A percentile compares a stretch with the other conserved stretches of the same genome.
Conservation (phyloP, 2,888 invertebrate genomes). For the Chymomyza caudatula region DNA sequence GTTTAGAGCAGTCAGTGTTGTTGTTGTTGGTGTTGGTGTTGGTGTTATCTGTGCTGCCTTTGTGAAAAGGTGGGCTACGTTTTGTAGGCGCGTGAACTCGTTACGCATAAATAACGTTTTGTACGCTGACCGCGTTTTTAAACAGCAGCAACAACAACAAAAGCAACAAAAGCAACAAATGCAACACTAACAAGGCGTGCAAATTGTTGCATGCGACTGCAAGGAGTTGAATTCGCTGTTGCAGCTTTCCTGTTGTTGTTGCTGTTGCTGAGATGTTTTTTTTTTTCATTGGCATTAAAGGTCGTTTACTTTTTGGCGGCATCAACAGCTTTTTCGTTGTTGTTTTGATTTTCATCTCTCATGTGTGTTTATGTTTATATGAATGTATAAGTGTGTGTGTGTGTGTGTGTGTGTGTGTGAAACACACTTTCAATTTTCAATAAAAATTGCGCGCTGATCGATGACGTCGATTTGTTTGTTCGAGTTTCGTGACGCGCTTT, state of each 20-base stretch:
- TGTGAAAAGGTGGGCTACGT: slow-evolving; percentile 54
- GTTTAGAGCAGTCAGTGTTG: slow-evolving; percentile 15
- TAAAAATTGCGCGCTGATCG: slow-evolving; percentile 56
- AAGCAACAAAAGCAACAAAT: slow-evolving; percentile 15
- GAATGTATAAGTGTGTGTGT: slow-evolving; percentile 21
- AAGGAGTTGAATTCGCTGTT: slow-evolving; percentile 55
- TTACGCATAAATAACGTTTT: slow-evolving; percentile 67
- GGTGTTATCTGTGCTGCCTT: slow-evolving; percentile 2
- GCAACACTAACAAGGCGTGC: slow-evolving; percentile 25
- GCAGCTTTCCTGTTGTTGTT: slow-evolving; percentile 52
- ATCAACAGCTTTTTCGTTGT: slow-evolving; percentile 67
- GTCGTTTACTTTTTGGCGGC: slow-evolving; percentile 77
- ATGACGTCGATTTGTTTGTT: slow-evolving; percentile 65
- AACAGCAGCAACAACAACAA: slow-evolving; percentile 32
- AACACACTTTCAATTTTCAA: slow-evolving; percentile 69
- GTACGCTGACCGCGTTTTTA: slow-evolving; percentile 59
- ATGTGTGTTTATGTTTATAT: slow-evolving; percentile 1
- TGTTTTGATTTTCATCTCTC: slow-evolving; percentile 69
- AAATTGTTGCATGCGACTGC: slow-evolving; percentile 55
- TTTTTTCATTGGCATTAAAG: slow-evolving; percentile 74
- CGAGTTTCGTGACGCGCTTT: slow-evolving; percentile 61
- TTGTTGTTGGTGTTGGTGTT: slow-evolving; percentile 12
- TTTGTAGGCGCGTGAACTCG: slow-evolving; percentile 71
- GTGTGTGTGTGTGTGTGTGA: slow-evolving; percentile 21
- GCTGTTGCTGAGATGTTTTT: slow-evolving; percentile 24